Conservation (phyloP, 2,888 invertebrate species). For the Parthenolecanium corni region DNA sequence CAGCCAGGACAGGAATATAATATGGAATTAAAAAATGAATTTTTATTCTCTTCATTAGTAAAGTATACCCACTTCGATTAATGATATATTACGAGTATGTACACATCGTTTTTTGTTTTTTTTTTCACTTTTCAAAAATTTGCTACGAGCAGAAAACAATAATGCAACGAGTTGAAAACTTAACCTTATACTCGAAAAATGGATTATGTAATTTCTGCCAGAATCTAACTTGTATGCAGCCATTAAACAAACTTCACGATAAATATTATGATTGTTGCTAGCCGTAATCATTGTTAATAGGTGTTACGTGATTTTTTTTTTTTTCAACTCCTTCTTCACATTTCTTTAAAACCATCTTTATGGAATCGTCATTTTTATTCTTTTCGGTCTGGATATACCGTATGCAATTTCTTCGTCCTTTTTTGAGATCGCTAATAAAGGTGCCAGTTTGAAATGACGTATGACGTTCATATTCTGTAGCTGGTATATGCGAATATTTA, state of each 20-base stretch:
- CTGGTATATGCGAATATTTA: background rate
- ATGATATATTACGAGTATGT: too few relatives aligned
- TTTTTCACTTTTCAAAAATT: too few relatives aligned
- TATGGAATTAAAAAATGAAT: too few relatives aligned
- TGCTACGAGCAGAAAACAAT: background rate
- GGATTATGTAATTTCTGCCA: slow-evolving; percentile 2
- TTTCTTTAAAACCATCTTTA: slow-evolving; percentile 1
- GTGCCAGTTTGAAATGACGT: background rate
- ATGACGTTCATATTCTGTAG: background rate
- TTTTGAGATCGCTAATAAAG: background rate
- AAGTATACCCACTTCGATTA: too few relatives aligned
- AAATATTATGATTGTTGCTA: slow-evolving; percentile 21
- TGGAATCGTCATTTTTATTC: slow-evolving; percentile 10
- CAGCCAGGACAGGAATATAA: too few relatives aligned
- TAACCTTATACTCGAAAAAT: background rate
- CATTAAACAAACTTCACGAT: slow-evolving; percentile 19
- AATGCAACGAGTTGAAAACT: background rate
- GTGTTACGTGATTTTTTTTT: slow-evolving; percentile 17
- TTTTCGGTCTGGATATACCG: slow-evolving; percentile 5
- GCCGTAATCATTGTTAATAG: slow-evolving; percentile 25
- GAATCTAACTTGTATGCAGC: background rate
- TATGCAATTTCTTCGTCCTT: background rate
- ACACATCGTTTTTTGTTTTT: too few relatives aligned
- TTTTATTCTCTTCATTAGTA: too few relatives aligned
- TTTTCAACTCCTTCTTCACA: too few relatives aligned